Percentiles rank a stretch among this genome's conserved stretches.
phyloP scores from a whole-genome alignment of 2,797 vertebrate species.

The Fundulus diaphanus region DNA sequence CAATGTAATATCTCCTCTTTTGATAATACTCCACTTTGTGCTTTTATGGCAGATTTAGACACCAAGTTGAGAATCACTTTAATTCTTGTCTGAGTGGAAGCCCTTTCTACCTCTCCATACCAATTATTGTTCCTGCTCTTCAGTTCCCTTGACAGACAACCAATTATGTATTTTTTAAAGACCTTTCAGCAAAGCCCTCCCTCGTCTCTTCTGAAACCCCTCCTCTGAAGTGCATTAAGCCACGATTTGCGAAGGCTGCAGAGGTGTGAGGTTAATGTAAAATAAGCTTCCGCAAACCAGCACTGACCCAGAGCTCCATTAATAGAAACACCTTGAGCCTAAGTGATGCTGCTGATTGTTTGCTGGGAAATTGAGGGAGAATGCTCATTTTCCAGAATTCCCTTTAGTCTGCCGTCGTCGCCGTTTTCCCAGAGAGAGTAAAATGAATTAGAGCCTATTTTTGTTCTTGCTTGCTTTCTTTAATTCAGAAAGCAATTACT shows the following conservation, averaged over 20 bases:
- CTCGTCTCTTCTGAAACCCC: conserved; percentile 21
- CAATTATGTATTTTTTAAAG: conserved; percentile 64
- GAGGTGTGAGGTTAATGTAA: conserved; percentile 55
- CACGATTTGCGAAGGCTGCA: conserved; percentile 30
- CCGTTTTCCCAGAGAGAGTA: conserved; percentile 56
- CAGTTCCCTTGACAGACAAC: conserved; percentile 57
- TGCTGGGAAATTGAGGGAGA: conserved; percentile 49
- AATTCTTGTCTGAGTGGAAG: conserved; percentile 49
- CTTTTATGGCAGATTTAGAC: conserved; percentile 39
- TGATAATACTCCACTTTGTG: conserved; percentile 34
- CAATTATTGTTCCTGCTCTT: conserved; percentile 37
- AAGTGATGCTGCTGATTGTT: conserved; percentile 52
- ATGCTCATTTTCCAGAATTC: conserved; percentile 53
- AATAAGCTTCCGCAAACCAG: conserved; percentile 47
- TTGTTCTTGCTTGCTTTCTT: conserved; percentile 77
- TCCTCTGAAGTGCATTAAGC: conserved; percentile 49
- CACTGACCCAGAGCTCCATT: conserved; percentile 52
- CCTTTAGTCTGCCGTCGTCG: conserved; percentile 46
- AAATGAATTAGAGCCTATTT: conserved; percentile 78
- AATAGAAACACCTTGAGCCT: conserved; percentile 58
- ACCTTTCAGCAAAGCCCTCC: conserved; percentile 39
- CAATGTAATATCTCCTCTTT: conserved; percentile 30
- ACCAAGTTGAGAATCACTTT: conserved; percentile 47
- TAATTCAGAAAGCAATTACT: conserved; percentile 86
- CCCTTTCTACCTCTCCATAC: conserved; percentile 3